phyloP scores from a whole-genome alignment of 2,888 invertebrate genomes.

The Pecten maximus region DNA sequence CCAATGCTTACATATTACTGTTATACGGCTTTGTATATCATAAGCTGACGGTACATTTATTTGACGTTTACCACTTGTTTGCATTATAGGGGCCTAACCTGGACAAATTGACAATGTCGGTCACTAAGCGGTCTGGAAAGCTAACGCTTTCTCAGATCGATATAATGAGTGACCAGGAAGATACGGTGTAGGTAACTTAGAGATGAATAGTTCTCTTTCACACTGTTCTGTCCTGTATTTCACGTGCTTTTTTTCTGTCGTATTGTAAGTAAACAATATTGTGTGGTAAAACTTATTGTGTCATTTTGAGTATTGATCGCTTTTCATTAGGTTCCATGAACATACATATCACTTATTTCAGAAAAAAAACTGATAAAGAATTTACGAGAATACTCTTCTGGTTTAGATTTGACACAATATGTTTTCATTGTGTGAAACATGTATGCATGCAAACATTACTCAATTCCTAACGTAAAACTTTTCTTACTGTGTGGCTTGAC shows the following conservation, averaged over 20 bases:
- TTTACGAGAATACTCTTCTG: not conserved
- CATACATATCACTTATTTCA: not conserved
- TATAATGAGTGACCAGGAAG: slow-evolving; percentile 54
- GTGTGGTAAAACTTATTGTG: slow-evolving; percentile 16
- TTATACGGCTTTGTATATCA: not conserved
- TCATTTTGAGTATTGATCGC: not conserved
- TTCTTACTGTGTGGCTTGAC: not conserved
- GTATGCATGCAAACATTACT: not conserved
- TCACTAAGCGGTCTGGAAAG: slow-evolving; percentile 72
- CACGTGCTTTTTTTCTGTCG: not conserved
- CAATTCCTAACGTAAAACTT: not conserved
- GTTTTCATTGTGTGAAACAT: not conserved
- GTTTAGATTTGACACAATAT: slow-evolving; percentile 1
- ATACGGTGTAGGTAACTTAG: not conserved
- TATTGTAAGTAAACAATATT: not conserved
- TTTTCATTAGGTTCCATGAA: too few relatives aligned
- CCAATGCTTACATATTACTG: not conserved
- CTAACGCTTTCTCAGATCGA: slow-evolving; percentile 72
- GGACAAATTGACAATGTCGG: slow-evolving; percentile 68
- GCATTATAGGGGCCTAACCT: slow-evolving; percentile 45
- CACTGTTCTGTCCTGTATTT: not conserved
- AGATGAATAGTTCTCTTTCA: not conserved
- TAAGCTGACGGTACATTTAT: not conserved
- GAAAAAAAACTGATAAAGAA: not conserved
- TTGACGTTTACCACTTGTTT: slow-evolving; percentile 14